Evolutionary conservation across 1,140 invertebrate species (phyloP).

Genomic region (Wasmannia auropunctata): DNA sequence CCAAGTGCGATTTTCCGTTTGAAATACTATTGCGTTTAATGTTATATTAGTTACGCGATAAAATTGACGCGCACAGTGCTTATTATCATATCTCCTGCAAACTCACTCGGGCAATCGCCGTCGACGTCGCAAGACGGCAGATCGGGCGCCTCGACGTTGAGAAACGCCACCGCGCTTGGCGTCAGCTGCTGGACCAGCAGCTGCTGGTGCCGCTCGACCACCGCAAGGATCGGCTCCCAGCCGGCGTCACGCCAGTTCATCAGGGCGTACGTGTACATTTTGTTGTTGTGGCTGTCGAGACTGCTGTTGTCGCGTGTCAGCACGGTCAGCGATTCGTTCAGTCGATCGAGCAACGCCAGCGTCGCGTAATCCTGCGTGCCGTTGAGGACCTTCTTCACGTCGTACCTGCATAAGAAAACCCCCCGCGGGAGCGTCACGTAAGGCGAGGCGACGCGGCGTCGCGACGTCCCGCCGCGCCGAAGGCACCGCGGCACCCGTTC

Average conservation of each 20-base stretch:
- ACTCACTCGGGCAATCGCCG: conserved; percentile 74
- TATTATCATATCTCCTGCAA: background rate
- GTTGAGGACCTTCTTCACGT: conserved; percentile 79
- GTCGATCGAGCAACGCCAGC: conserved; percentile 75
- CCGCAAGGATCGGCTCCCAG: conserved; percentile 81
- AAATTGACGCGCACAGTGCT: background rate
- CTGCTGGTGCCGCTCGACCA: conserved; percentile 74
- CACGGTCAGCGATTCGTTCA: conserved; percentile 81
- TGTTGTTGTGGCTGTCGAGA: conserved; percentile 81
- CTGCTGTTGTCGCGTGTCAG: conserved; percentile 80
- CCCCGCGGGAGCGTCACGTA: too few relatives aligned
- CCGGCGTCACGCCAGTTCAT: conserved; percentile 71
- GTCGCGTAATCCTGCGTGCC: conserved; percentile 76
- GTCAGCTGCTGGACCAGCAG: conserved; percentile 77
- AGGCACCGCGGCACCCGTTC: background rate
- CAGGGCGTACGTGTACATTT: conserved; percentile 82
- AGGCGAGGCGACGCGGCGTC: conserved; percentile 33
- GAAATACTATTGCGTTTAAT: background rate
- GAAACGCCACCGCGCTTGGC: conserved; percentile 74
- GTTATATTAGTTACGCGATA: background rate
- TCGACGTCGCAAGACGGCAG: conserved; percentile 76
- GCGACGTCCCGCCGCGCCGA: background rate
- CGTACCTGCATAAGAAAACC: conserved; percentile 76
- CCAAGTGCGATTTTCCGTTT: background rate
- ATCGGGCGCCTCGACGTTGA: conserved; percentile 76